Evolutionary conservation across 2,113 vertebrate species (phyloP), one percentile per base, ranked within the genome.

Genomic region (Aphelocoma coerulescens): DNA sequence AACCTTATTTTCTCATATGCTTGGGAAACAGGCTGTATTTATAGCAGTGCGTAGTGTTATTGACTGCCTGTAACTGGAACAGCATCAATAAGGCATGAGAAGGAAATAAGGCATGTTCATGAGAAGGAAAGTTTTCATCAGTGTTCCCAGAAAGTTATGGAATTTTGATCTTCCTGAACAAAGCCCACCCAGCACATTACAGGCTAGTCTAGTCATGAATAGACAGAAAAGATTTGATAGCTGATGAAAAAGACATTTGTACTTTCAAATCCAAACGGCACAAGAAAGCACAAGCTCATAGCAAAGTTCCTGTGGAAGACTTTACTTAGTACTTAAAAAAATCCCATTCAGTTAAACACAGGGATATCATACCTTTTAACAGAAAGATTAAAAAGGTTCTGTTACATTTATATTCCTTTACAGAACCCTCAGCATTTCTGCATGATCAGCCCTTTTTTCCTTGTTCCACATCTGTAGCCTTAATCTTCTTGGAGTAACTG

Each of bases 401-500:
- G 20, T 13, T 76, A 58, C 61, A 80, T 91, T 97, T 89, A 87
- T 91, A 94, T 85, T 75, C 73, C 68, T 86, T 86, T 86, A 41
- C 54, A 88, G 66, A 89, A 81, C 16, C 27, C 41, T 78, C 58
- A 63, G 48, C 11, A 49, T 80, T 95, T 96, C 90, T 93, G 65
- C 73, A 35, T 41, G 30, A 92, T 96, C 87, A 91, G 84, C 85
- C 30, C 39, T 89, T 95, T 92, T 92, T 68, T 48, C 39, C 63
- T 91, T 87, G 69, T 95, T 95, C 93, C 79, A 91, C 4, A 3
- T 96, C 44, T 68, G 37, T 61, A 94, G 57, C 63, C 91, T 97
- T 97, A 97, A 97, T 97, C 92, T 96, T 95, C 81, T 77, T 85
- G 66, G 77, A 85, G 91, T 90, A 96, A 93, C 90, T 88, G 72